Percentiles rank a stretch among this genome's conserved stretches.
These are phyloP conservation scores for Caenorhabditis doughertyi DNA, from an alignment of 2,888 invertebrate species.

Conservation along the genomic window DNA sequence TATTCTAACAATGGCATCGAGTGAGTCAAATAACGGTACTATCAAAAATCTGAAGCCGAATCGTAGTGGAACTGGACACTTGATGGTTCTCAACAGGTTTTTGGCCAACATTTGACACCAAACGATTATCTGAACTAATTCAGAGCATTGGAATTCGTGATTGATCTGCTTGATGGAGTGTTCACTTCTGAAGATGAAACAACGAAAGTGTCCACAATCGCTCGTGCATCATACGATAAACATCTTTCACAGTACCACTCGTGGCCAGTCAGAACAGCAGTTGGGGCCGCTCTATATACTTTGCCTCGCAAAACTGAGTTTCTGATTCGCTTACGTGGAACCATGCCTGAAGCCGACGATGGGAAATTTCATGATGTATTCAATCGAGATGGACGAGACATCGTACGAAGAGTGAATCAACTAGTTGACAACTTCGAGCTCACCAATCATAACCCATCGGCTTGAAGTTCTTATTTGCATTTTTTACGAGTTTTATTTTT, in stretches of 20 bases:
- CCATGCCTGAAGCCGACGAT: slow-evolving; percentile 38
- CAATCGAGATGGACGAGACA: slow-evolving; percentile 33
- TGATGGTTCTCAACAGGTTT: slow-evolving; percentile 59
- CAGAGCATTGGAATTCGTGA: slow-evolving; percentile 59
- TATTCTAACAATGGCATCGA: slow-evolving; percentile 45
- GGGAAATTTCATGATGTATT: slow-evolving; percentile 36
- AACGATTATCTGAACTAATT: not conserved
- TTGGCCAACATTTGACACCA: not conserved
- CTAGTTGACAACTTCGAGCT: slow-evolving; percentile 40
- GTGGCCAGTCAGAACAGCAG: slow-evolving; percentile 33
- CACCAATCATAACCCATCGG: slow-evolving; percentile 54
- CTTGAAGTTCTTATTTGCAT: slow-evolving; percentile 6
- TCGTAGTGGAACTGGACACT: slow-evolving; percentile 56
- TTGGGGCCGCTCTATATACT: slow-evolving; percentile 36
- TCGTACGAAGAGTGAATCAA: slow-evolving; percentile 37
- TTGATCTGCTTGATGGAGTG: slow-evolving; percentile 47
- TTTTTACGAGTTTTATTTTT: not conserved
- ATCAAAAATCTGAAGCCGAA: slow-evolving; percentile 55
- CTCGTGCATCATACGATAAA: slow-evolving; percentile 40
- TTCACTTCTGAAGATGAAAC: slow-evolving; percentile 26
- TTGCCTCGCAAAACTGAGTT: slow-evolving; percentile 48
- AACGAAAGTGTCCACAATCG: slow-evolving; percentile 22
- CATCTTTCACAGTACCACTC: slow-evolving; percentile 39
- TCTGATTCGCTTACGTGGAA: slow-evolving; percentile 40
- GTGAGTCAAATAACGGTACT: slow-evolving; percentile 28